Evolutionary conservation across 2,797 vertebrate species (phyloP).

Genomic region (Crocodylus rhombifer): DNA sequence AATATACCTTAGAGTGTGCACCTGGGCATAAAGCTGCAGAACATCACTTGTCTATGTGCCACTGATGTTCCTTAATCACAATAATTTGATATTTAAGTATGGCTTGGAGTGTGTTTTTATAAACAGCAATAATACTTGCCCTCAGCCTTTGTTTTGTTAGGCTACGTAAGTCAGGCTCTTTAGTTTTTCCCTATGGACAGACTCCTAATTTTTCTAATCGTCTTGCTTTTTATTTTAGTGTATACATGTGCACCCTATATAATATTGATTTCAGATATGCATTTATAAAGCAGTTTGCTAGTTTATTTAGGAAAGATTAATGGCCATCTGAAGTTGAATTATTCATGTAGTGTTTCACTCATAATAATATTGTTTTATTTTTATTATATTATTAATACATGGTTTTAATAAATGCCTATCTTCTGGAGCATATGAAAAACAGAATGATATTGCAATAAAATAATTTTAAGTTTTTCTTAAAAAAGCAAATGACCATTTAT

Average conservation of each 20-base stretch:
- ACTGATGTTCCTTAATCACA: too few species aligned
- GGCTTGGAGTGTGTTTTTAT: background rate
- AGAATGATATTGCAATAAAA: background rate
- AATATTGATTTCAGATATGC: background rate
- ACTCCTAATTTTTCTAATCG: too few species aligned
- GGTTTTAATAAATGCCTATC: background rate
- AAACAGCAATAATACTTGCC: background rate
- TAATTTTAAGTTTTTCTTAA: background rate
- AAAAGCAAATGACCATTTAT: background rate
- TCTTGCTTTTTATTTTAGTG: background rate
- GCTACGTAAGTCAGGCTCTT: background rate
- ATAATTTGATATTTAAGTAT: too few species aligned
- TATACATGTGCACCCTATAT: background rate
- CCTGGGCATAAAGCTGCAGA: too few species aligned
- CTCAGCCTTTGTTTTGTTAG: background rate
- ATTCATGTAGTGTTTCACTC: background rate
- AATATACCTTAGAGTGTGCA: too few species aligned
- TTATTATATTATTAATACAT: background rate
- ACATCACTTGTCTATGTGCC: too few species aligned
- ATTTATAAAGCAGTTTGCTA: background rate
- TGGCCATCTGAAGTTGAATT: background rate
- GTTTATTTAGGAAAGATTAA: background rate
- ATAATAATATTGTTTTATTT: background rate
- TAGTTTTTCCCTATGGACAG: background rate
- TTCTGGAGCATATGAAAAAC: background rate